Evolutionary conservation across 2,113 vertebrate species (phyloP).

Genomic region (Mormyrus lacerda): DNA sequence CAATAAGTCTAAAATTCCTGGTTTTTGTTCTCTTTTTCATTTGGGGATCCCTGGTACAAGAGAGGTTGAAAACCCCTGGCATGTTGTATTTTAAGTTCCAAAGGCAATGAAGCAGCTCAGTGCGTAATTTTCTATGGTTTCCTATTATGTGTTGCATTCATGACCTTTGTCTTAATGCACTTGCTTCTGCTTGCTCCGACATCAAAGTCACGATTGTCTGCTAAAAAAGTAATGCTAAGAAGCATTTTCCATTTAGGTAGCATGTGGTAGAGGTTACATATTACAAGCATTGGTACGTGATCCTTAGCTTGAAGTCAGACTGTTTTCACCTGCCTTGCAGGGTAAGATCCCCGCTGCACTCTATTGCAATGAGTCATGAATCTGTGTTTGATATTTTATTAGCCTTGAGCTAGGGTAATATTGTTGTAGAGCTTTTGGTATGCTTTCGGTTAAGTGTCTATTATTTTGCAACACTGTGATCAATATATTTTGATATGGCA

Average conservation of each 20-base stretch:
- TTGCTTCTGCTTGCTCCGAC: neutral
- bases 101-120: neutral
- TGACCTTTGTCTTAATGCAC: neutral
- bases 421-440: neutral
- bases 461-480: neutral
- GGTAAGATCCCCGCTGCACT: neutral
- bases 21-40: neutral
- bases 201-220: neutral
- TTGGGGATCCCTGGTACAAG: neutral
- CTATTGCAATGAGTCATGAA: neutral
- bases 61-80: neutral
- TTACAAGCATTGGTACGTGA: neutral
- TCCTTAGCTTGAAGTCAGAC: neutral
- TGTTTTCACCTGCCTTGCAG: neutral
- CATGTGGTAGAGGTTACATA: neutral
- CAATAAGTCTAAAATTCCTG: neutral
- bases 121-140: neutral
- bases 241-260: neutral
- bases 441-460: neutral
- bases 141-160: neutral
- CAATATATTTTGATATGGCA: neutral
- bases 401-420: neutral
- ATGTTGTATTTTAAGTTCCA: neutral
- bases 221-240: neutral
- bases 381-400: neutral